Evolutionary conservation across 2,888 invertebrate genomes (phyloP), one percentile per base, ranked within the genome.

Genomic region (Melipona beecheii): DNA sequence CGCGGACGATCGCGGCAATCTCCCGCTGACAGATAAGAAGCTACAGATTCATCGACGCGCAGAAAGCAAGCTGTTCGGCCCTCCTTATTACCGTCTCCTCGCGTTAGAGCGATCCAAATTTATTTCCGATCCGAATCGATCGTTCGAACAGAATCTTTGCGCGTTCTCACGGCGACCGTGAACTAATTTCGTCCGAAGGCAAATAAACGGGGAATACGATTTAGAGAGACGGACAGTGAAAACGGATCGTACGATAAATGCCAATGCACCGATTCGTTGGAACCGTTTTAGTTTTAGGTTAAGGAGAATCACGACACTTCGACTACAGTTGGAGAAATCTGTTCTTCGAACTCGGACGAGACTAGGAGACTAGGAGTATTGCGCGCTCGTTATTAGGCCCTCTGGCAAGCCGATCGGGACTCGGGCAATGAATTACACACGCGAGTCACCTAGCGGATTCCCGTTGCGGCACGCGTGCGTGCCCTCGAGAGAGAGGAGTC

Each of bases 11-110:
- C 82, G 27, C n/a, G 65, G 56, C 70, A 76, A 83, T 83, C 86
- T 62, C 21, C 60, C 36, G 66, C 36, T 31, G 83, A 81, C 58
- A 75, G 83, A 86, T 86, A 85, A 80, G 80, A 80, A 66, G 75
- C 65, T 66, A 15, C 68, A 56, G 72, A 83, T 80, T 85, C 78
- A 85, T 83, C 83, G 58, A n/a, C 69, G 27, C 21, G 58, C 60
- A 56, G 31, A 80, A 74, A 85, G 78, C 75, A 81, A 77, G 50
- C 68, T 58, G 54, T 64, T 80, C n/a, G 36, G 36, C 60, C 68
- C 43, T 60, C 19, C 27, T 43, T 9, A 1, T 68, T 21, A 60
- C 66, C 66, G 15, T 56, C 70, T 36, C 54, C 43, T 58, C 24
- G 27, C 27, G 76, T 36, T 19, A 19, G 9, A 11, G 56, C 21